Base-by-base conservation (phyloP, 2,797 vertebrate genomes). In the Ctenopoma multispine region DNA sequence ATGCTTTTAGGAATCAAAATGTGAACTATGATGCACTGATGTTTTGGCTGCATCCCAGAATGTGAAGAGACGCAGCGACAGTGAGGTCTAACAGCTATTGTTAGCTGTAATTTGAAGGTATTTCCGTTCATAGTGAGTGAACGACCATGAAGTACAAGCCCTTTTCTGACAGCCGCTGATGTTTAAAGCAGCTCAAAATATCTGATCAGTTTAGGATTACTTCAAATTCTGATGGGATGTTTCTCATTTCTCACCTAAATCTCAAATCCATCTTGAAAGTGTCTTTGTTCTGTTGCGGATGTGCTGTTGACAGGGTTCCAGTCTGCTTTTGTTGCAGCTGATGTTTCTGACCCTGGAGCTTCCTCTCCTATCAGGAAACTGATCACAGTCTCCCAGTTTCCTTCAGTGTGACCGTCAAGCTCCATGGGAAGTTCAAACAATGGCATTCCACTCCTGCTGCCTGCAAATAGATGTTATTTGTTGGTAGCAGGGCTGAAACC, bases 321-420 rank as follows among this genome's bases (percentile, higher is more conserved):
- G 11, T 49, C 34, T 23, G 44, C 84, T 58, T 87, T 80, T 83
- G 88, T 89, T 59, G 53, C 60, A 64, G 46, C 50, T 48, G 88
- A 90, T 86, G 71, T 86, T 63, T 82, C 77, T 40, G 64, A 73
- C 73, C 79, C 48, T 60, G 43, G 13, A 67, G 53, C 63, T 89
- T 93, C 90, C 89, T 82, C 69, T 85, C 63, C 70, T 71, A 63
- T 68, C 85, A 93, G 94, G 93, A 95, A 93, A 82, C 76, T 36
- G 82, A 80, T 77, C 82, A 46, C 72, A 63, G 43, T 68, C 72
- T 77, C 72, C 63, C 82, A 13, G 58, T 84, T 90, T 85, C 77
- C 85, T 63, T 82, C 73, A 79, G 18, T 71, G 66, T 82, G 74
- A 81, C 90, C 87, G 82, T 89, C 79, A 75, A 70, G 36, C 70